phyloP scores from a whole-genome alignment of 2,113 vertebrate genomes.

The Sphyrna mokarran region DNA sequence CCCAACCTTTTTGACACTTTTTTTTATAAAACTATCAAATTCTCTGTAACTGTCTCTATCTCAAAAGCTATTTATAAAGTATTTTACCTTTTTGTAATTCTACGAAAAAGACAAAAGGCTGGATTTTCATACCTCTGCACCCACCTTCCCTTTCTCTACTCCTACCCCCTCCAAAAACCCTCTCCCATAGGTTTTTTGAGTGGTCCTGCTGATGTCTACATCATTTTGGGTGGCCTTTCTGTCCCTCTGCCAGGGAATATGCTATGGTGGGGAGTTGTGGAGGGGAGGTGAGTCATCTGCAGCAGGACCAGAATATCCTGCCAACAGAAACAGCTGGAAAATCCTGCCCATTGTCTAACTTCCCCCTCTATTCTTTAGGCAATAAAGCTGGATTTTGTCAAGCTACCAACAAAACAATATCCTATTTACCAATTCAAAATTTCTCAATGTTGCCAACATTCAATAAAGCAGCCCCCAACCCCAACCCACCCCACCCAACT shows the following conservation, averaged over 20 bases:
- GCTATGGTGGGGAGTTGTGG: too few species aligned
- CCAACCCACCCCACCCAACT: too few species aligned
- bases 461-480: background rate
- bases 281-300: too few species aligned
- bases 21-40: background rate
- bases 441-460: background rate
- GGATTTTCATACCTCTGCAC: too few species aligned
- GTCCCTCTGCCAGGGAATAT: too few species aligned
- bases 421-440: background rate
- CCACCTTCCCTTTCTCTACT: too few species aligned
- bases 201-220: too few species aligned
- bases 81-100: background rate
- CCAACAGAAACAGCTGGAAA: too few species aligned
- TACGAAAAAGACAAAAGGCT: background rate
- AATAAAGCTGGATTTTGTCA: background rate
- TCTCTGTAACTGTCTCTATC: background rate
- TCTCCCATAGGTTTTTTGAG: too few species aligned
- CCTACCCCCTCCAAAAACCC: too few species aligned
- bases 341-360: background rate
- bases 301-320: background rate
- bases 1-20: background rate
- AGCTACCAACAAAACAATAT: background rate
- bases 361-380: background rate
- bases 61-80: background rate
- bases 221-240: too few species aligned